Base-by-base conservation (phyloP, 2,888 invertebrate species). In the Synergus laeviventris region DNA sequence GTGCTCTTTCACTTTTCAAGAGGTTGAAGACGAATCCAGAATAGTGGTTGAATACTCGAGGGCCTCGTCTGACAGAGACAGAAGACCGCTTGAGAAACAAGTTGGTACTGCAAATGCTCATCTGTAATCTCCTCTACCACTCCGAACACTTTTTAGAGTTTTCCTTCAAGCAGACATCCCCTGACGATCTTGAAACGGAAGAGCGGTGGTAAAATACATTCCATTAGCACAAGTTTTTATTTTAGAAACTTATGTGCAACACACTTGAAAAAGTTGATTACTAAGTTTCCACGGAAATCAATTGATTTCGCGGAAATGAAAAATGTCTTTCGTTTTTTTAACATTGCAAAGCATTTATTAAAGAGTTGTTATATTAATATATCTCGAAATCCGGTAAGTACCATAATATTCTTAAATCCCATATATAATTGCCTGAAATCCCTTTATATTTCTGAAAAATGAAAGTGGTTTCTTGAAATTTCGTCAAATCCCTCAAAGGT, bases 11-110 rank as follows among this genome's bases (percentile, higher is more conserved):
- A 62, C 5, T 62, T 62, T 62, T 62, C n/a, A 18, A 62, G 62
- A 38, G 62, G 12, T 38, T 62, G 38, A 62, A 62, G 62, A 4
- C n/a, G 62, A 62, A 62, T 39, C 39, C 36, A 38, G 38, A 62
- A 38, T 39, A 62, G 38, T 4, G 18, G 62, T 62, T 62, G 62
- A 62, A 31, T 38, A 31, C 38, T 62, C 62, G 38, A 62, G 62
- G 11, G 18, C 38, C 62, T 62, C 62, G 36, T 31, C n/a, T 62
- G 9, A 16, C 2, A 38, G 18, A 39, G 62, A 62, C 38, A 18
- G 11, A 62, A 62, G 62, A 62, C 62, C 38, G 36, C 62, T 62
- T 36, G 38, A 62, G 62, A 62, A 39, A 62, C 38, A 39, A 62
- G 18, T 62, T 62, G 11, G 39, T 62, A 36, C n/a, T 18, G 62